Conservation (phyloP, 2,797 vertebrate species). For the Micropoecilia bifurca region DNA sequence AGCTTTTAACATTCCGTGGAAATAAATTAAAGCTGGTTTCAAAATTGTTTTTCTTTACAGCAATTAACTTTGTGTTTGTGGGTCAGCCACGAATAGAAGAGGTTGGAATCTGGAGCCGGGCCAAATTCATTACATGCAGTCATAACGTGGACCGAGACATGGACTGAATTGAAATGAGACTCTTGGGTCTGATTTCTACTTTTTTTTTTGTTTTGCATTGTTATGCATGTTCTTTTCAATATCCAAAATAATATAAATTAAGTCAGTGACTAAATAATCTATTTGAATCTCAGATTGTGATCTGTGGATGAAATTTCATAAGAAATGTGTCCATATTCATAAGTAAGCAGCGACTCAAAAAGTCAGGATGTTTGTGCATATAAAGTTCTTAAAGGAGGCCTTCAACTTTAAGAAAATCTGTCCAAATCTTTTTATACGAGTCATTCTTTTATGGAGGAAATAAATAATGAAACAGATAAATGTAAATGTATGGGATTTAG, state of each 20-base stretch:
- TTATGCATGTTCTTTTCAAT: background rate
- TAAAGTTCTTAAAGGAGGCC: background rate
- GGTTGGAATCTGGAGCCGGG: background rate
- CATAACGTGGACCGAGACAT: too few species aligned
- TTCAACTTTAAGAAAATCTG: background rate
- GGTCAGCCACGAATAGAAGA: background rate
- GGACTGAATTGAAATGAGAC: background rate
- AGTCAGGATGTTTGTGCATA: background rate
- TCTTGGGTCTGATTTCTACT: background rate
- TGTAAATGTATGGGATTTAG: too few species aligned
- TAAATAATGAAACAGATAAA: background rate
- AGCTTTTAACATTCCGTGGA: constrained; percentile 35
- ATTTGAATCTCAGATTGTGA: background rate
- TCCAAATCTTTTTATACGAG: background rate
- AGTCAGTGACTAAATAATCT: background rate
- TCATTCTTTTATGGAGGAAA: background rate
- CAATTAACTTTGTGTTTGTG: background rate
- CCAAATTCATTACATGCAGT: background rate
- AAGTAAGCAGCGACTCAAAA: background rate
- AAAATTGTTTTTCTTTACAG: background rate
- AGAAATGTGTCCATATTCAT: background rate
- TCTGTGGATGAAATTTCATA: background rate
- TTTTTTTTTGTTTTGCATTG: background rate
- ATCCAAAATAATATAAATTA: background rate
- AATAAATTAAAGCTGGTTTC: constrained; percentile 47